Conservation (phyloP, 2,113 vertebrate species). For the Jaculus jaculus region DNA sequence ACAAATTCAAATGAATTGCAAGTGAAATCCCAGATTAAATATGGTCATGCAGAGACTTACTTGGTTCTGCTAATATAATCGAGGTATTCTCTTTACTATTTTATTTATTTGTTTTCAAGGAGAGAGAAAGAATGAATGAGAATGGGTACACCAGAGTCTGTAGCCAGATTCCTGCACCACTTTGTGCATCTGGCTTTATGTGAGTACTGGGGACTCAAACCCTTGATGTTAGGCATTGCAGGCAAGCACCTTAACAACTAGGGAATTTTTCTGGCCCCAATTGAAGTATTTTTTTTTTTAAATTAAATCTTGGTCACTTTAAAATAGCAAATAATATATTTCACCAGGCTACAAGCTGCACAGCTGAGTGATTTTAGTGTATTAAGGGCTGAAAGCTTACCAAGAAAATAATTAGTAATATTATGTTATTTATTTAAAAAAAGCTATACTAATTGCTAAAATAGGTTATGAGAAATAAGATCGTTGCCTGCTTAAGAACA, state of each 20-base stretch:
- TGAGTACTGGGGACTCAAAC: no score
- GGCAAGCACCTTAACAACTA: no score
- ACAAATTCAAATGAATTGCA: slow-evolving; percentile 12
- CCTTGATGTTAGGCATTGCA: no score
- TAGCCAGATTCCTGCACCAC: no score
- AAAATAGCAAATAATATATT: not conserved
- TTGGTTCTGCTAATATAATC: not conserved
- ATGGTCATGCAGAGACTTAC: not conserved
- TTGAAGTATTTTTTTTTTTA: not conserved
- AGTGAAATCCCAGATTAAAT: not conserved
- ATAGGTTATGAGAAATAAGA: not conserved
- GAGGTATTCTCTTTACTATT: not conserved
- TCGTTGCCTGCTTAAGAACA: not conserved
- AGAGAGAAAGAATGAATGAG: no score
- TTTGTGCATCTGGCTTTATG: no score
- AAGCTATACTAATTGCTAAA: not conserved
- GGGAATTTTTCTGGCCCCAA: no score
- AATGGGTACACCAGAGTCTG: no score
- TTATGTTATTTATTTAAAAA: not conserved
- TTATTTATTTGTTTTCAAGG: no score
- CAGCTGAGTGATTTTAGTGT: not conserved
- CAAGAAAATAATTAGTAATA: slow-evolving; percentile 18
- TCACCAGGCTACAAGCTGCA: not conserved
- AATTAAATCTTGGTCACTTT: not conserved
- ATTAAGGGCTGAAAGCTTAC: not conserved